Percentiles rank a stretch among this genome's conserved stretches.
Evolutionary conservation across 2,113 vertebrate species (phyloP).

Genomic region (Tricholaema leucomelas): DNA sequence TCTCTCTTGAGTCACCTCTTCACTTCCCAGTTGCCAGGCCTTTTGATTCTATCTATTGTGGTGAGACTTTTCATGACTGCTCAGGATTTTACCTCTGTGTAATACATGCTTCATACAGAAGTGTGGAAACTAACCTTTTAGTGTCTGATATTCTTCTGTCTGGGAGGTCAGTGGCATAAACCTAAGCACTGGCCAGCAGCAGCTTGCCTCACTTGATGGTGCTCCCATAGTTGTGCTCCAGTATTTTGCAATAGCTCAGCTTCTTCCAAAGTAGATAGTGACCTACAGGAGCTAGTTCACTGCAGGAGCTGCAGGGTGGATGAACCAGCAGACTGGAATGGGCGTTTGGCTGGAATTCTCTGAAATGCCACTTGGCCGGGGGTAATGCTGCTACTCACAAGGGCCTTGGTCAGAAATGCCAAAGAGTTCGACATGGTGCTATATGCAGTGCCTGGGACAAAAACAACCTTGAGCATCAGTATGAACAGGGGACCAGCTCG

Average conservation of each 20-base stretch:
- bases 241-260: not conserved
- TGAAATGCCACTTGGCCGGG: not conserved
- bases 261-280: not conserved
- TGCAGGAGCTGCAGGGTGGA: not conserved
- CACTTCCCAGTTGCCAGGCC: not conserved
- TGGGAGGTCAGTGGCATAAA: not conserved
- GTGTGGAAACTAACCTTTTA: rapidly evolving
- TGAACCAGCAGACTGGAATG: not conserved
- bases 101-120: not conserved
- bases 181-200: not conserved
- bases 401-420: not conserved
- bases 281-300: not conserved
- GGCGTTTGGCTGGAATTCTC: not conserved
- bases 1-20: not conserved
- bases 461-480: not conserved
- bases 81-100: not conserved
- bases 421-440: not conserved
- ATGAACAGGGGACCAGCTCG: not conserved
- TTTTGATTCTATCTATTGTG: not conserved
- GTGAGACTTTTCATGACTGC: not conserved
- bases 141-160: rapidly evolving
- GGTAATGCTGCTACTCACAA: not conserved
- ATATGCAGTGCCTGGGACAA: not conserved
- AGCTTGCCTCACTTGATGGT: not conserved
- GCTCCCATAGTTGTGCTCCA: not conserved